These are phyloP conservation scores for Helicoverpa zea DNA, from an alignment of 1,140 invertebrate genomes.

Conservation along the genomic window DNA sequence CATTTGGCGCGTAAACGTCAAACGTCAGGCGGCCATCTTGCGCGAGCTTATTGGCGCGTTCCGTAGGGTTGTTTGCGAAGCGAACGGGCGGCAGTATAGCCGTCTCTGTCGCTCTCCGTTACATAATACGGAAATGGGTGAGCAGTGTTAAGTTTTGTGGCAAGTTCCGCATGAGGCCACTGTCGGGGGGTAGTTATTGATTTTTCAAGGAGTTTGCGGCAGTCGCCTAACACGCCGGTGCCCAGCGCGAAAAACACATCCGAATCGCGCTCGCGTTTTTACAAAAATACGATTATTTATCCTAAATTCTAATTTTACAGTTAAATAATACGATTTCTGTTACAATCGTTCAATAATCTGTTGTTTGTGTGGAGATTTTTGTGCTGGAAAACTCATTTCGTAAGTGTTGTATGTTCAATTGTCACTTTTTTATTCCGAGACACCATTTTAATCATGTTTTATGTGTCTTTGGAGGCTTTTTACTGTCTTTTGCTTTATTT, in stretches of 20 bases:
- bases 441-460: slow-evolving; percentile 68
- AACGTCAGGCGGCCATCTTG: slow-evolving; percentile 82
- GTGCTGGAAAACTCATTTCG: slow-evolving; percentile 76
- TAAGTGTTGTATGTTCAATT: slow-evolving; percentile 68
- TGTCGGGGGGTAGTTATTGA: slow-evolving; percentile 81
- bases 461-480: slow-evolving; percentile 55
- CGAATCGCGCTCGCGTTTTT: slow-evolving; percentile 75
- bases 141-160: slow-evolving; percentile 72
- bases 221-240: slow-evolving; percentile 82
- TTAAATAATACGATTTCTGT: slow-evolving; percentile 49
- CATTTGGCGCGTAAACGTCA: slow-evolving; percentile 82
- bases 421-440: slow-evolving; percentile 59
- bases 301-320: slow-evolving; percentile 64
- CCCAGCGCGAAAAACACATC: slow-evolving; percentile 83
- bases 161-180: slow-evolving; percentile 82
- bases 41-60: slow-evolving; percentile 70
- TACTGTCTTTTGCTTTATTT: slow-evolving; percentile 50
- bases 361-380: slow-evolving; percentile 67
- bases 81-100: slow-evolving; percentile 59
- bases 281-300: slow-evolving; percentile 67
- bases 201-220: slow-evolving; percentile 84
- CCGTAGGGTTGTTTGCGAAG: slow-evolving; percentile 67
- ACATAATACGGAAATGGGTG: slow-evolving; percentile 84
- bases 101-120: slow-evolving; percentile 72
- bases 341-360: slow-evolving; percentile 50